Conservation (phyloP, 2,888 invertebrate species). For the Pteria penguin region DNA sequence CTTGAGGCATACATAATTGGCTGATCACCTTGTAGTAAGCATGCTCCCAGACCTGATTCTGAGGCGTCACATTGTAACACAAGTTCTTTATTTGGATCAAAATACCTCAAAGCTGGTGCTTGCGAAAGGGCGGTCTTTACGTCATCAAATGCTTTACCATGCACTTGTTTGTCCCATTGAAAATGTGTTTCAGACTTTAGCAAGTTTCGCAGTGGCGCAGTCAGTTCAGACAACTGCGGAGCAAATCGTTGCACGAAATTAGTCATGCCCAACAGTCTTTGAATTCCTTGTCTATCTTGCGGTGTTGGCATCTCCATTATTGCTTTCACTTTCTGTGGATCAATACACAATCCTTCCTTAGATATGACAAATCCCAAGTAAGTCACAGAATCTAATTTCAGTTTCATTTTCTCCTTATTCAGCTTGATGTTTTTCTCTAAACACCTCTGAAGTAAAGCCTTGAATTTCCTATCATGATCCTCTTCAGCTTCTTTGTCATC, state of each 20-base stretch:
- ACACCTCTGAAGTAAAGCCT: constrained; percentile 29
- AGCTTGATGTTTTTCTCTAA: constrained; percentile 31
- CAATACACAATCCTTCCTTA: constrained; percentile 33
- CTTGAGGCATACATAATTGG: constrained; percentile 52
- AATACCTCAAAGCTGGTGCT: constrained; percentile 39
- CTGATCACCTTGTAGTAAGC: constrained; percentile 46
- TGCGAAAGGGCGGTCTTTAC: constrained; percentile 29
- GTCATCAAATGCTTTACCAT: constrained; percentile 33
- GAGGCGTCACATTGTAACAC: constrained; percentile 43
- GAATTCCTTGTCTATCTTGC: constrained; percentile 32
- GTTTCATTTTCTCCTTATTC: constrained; percentile 41
- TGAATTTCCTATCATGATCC: constrained; percentile 39
- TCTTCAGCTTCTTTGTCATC: constrained; percentile 30
- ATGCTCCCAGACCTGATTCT: constrained; percentile 38
- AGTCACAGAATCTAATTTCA: constrained; percentile 20
- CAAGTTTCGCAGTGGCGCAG: constrained; percentile 30
- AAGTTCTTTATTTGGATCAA: constrained; percentile 26
- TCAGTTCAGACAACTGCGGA: constrained; percentile 38
- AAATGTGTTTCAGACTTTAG: constrained; percentile 36
- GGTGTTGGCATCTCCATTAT: constrained; percentile 39
- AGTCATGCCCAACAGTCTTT: constrained; percentile 42
- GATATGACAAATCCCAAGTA: constrained; percentile 41
- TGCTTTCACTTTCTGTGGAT: constrained; percentile 38
- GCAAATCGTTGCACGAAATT: constrained; percentile 46
- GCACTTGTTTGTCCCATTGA: constrained; percentile 29